These are phyloP conservation scores for Sebastolobus alascanus DNA, from an alignment of 2,797 vertebrate species.

Conservation along the genomic window DNA sequence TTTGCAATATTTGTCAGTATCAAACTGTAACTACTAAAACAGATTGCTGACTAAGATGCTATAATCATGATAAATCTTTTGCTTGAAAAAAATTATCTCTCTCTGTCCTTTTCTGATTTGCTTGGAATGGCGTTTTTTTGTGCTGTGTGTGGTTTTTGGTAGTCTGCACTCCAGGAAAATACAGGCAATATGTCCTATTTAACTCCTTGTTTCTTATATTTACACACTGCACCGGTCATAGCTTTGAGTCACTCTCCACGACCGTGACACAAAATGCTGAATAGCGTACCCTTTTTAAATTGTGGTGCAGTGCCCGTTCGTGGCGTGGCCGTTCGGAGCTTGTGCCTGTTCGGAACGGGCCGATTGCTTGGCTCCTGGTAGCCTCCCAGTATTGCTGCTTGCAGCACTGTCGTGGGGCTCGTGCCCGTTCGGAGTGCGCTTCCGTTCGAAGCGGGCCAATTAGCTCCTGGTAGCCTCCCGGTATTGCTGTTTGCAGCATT, in stretches of 20 bases:
- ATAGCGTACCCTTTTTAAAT: not conserved
- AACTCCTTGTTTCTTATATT: not conserved
- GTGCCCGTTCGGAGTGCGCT: no score
- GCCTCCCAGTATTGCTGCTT: no score
- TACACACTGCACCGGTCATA: not conserved
- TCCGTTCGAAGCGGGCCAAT: no score
- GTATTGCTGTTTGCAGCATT: no score
- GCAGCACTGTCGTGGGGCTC: no score
- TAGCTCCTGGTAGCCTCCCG: no score
- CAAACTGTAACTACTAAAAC: not conserved
- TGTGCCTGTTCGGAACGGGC: no score
- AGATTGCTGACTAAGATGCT: slow-evolving; percentile 6
- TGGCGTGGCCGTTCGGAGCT: no score
- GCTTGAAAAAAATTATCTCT: not conserved
- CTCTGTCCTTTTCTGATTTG: not conserved
- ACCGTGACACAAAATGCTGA: not conserved
- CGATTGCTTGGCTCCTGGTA: no score
- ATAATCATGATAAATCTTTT: not conserved
- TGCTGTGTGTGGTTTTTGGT: not conserved
- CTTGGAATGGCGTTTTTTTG: not conserved
- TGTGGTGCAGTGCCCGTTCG: not conserved
- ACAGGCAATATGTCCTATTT: not conserved
- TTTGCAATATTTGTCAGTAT: slow-evolving; percentile 5
- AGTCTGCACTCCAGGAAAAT: not conserved
- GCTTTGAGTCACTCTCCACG: not conserved